A percentile compares a stretch with the other conserved stretches of the same genome.
These are phyloP conservation scores for Tenthredo mesomela DNA, from an alignment of 2,888 invertebrate genomes.

Conservation along the genomic window DNA sequence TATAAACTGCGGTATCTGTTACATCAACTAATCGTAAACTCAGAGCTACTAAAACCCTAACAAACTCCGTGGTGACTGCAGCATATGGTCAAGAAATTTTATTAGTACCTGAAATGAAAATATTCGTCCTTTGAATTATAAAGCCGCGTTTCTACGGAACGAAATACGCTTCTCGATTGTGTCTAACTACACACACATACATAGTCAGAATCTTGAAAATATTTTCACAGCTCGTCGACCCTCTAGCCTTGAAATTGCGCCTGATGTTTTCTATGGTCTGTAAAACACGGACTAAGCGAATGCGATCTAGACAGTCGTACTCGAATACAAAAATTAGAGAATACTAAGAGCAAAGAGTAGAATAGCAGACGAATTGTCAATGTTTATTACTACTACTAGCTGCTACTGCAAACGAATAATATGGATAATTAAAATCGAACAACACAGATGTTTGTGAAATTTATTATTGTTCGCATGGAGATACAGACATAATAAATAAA, in stretches of 20 bases:
- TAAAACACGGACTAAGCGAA: neutral
- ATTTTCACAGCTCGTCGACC: neutral
- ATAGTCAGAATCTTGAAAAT: neutral
- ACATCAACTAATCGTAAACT: conserved; percentile 23
- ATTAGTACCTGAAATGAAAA: neutral
- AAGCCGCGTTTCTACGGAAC: conserved; percentile 29
- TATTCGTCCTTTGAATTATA: conserved; percentile 34
- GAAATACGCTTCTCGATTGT: neutral
- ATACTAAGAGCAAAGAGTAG: neutral
- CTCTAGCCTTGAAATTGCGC: conserved; percentile 5
- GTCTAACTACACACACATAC: neutral
- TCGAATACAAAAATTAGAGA: neutral
- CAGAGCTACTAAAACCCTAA: neutral
- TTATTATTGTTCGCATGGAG: neutral
- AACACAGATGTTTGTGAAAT: neutral
- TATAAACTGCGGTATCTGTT: conserved; percentile 34
- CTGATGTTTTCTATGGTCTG: neutral
- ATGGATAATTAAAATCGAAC: neutral
- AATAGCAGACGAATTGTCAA: conserved; percentile 1
- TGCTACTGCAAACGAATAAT: too few relatives aligned
- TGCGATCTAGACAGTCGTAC: neutral
- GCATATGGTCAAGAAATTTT: conserved; percentile 37
- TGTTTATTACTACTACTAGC: neutral
- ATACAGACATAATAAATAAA: neutral
- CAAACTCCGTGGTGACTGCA: too few relatives aligned